Evolutionary conservation across 2,888 invertebrate genomes (phyloP).

Genomic region (Odontomyia ornata): DNA sequence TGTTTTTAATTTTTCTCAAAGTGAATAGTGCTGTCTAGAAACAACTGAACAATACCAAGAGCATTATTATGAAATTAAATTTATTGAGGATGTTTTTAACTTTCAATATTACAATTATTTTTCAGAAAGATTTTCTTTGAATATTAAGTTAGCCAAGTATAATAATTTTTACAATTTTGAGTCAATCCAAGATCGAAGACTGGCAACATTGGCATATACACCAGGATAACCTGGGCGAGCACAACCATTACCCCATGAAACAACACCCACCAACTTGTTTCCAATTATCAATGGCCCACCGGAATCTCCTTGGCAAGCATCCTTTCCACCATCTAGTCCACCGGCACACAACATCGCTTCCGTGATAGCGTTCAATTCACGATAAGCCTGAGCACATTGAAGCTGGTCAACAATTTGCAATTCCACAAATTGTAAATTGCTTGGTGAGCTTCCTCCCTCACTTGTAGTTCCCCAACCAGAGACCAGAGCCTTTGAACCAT

Average conservation of each 20-base stretch:
- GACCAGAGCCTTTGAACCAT: slow-evolving; percentile 46
- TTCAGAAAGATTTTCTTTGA: too few relatives aligned
- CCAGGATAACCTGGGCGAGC: slow-evolving; percentile 44
- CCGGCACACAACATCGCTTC: slow-evolving; percentile 51
- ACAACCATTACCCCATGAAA: slow-evolving; percentile 49
- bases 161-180: slow-evolving; percentile 37
- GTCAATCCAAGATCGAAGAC: slow-evolving; percentile 61
- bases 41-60: too few relatives aligned
- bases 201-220: slow-evolving; percentile 55
- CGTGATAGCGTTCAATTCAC: slow-evolving; percentile 31
- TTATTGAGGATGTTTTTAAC: too few relatives aligned
- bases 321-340: slow-evolving; percentile 38
- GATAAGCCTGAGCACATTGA: slow-evolving; percentile 51
- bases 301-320: slow-evolving; percentile 48
- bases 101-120: too few relatives aligned
- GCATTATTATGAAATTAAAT: too few relatives aligned
- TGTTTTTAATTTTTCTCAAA: too few relatives aligned
- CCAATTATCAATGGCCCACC: slow-evolving; percentile 46
- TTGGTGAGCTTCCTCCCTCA: slow-evolving; percentile 47
- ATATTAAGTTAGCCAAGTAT: too few relatives aligned
- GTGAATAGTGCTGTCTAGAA: too few relatives aligned
- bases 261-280: slow-evolving; percentile 44
- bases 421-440: slow-evolving; percentile 22
- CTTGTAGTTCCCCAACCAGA: slow-evolving; percentile 50
- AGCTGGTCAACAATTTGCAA: not conserved